Evolutionary conservation across 2,888 invertebrate genomes (phyloP).

Genomic region (Hybos culiciformis): DNA sequence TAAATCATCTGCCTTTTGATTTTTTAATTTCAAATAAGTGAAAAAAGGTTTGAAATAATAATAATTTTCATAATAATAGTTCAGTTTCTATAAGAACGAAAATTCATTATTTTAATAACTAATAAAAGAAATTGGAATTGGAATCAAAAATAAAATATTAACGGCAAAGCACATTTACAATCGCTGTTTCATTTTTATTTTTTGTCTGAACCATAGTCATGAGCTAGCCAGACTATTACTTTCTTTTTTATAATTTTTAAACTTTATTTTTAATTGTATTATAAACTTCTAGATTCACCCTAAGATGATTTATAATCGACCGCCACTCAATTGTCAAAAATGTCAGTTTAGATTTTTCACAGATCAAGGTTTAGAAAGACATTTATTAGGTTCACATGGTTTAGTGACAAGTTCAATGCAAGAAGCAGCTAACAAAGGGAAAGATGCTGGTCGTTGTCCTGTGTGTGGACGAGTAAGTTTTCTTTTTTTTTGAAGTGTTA

Average conservation of each 20-base stretch:
- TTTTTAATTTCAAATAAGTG: too few species aligned
- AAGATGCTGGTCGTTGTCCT: constrained; percentile 88
- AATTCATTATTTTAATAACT: neutral
- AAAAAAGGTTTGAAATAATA: too few species aligned
- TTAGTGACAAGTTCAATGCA: constrained; percentile 93
- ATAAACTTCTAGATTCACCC: constrained; percentile 54
- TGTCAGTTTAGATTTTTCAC: constrained; percentile 96
- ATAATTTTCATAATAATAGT: neutral
- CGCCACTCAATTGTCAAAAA: constrained; percentile 90
- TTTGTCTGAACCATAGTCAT: too few species aligned
- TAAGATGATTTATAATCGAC: constrained; percentile 88
- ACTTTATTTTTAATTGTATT: neutral
- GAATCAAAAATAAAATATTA: too few species aligned
- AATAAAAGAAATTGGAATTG: too few species aligned
- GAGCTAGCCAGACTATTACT: too few species aligned
- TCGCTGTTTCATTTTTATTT: too few species aligned
- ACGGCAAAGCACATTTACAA: too few species aligned
- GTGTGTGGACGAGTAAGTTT: constrained; percentile 77
- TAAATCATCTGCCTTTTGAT: neutral
- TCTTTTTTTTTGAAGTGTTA: neutral
- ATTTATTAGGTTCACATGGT: constrained; percentile 86
- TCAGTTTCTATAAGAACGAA: neutral
- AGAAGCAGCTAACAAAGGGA: constrained; percentile 87
- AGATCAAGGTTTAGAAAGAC: constrained; percentile 89
- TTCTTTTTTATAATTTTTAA: too few species aligned